These are phyloP conservation scores for Hiodon alosoides DNA, from an alignment of 2,113 vertebrate genomes.

Conservation along the genomic window DNA sequence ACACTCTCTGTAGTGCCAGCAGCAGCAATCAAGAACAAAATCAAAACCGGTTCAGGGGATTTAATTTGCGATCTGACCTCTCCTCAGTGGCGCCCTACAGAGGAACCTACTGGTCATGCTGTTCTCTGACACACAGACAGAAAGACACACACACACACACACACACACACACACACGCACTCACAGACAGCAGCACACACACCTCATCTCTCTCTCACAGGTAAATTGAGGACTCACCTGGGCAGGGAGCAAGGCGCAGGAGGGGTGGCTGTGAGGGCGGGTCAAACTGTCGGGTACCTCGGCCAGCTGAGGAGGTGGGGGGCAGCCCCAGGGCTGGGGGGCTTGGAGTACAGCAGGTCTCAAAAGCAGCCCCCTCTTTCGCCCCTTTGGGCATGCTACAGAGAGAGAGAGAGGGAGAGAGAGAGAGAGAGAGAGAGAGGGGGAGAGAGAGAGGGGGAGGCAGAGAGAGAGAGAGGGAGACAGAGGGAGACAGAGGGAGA, in stretches of 20 bases:
- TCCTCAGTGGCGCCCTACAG: too few species aligned
- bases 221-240: not conserved
- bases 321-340: conserved; percentile 40
- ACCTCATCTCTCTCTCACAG: not conserved
- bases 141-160: not conserved
- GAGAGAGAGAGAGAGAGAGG: not conserved
- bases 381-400: conserved; percentile 46
- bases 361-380: conserved; percentile 45
- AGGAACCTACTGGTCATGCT: too few species aligned
- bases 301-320: conserved; percentile 5
- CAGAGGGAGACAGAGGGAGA: too few species aligned
- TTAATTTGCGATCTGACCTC: too few species aligned
- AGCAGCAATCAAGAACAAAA: too few species aligned
- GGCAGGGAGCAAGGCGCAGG: not conserved
- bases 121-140: too few species aligned
- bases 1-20: too few species aligned
- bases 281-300: conserved; percentile 20
- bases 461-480: not conserved
- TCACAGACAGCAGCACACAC: too few species aligned
- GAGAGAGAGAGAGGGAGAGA: not conserved
- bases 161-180: not conserved
- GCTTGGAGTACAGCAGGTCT: conserved; percentile 63
- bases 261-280: not conserved
- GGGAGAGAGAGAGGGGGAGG: not conserved
- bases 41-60: too few species aligned